phyloP scores from a whole-genome alignment of 2,888 invertebrate species.

The Resseliella maxima region DNA sequence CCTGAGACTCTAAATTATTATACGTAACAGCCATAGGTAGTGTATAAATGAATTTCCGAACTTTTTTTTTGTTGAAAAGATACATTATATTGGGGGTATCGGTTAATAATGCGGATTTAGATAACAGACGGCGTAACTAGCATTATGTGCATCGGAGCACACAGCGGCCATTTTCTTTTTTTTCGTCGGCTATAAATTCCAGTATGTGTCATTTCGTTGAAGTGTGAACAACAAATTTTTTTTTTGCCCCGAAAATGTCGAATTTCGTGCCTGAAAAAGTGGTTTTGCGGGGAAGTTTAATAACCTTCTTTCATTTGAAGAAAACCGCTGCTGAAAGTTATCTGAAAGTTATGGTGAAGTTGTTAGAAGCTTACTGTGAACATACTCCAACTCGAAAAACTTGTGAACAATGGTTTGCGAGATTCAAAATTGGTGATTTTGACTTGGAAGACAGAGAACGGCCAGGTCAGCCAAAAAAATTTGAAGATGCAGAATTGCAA shows the following conservation, averaged over 20 bases:
- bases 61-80: too few species aligned
- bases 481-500: constrained; percentile 57
- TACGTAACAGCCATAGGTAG: too few species aligned
- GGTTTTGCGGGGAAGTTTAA: constrained; percentile 53
- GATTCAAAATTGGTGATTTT: constrained; percentile 59
- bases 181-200: constrained; percentile 15
- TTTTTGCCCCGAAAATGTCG: constrained; percentile 54
- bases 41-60: too few species aligned
- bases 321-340: constrained; percentile 12
- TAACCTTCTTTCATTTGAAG: constrained; percentile 35
- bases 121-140: constrained; percentile 46
- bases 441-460: constrained; percentile 59
- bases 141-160: neutral
- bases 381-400: constrained; percentile 56
- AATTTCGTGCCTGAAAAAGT: constrained; percentile 49
- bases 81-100: neutral
- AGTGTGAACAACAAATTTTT: constrained; percentile 55
- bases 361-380: constrained; percentile 56
- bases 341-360: neutral
- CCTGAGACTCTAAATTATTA: too few species aligned
- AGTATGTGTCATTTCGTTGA: constrained; percentile 29
- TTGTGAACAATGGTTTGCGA: constrained; percentile 58
- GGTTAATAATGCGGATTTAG: constrained; percentile 54
- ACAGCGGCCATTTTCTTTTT: constrained; percentile 1
- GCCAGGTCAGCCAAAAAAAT: constrained; percentile 56